Percentiles rank a stretch among this genome's conserved stretches.
Conservation (phyloP, 2,113 vertebrate species). For the Serilophus lunatus region DNA sequence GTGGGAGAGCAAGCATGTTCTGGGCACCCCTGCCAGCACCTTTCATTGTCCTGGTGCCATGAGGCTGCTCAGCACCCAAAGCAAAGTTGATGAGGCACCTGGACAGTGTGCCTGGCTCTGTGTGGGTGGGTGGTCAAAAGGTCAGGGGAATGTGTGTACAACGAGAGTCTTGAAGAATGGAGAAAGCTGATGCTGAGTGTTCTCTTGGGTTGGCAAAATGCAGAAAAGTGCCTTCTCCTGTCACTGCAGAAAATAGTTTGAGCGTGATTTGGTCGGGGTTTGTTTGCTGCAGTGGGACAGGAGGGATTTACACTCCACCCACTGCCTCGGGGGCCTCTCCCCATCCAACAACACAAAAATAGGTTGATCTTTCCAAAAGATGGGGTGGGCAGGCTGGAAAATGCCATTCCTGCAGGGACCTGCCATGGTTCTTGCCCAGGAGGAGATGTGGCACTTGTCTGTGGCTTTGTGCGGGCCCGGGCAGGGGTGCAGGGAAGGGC, state of each 20-base stretch:
- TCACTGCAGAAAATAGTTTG: constrained; percentile 18
- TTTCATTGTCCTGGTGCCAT: background rate
- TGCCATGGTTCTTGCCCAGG: background rate
- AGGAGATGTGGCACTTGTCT: background rate
- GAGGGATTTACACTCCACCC: constrained; percentile 29
- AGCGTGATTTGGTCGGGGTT: constrained; percentile 22
- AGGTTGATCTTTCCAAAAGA: constrained; percentile 20
- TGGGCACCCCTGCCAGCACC: background rate
- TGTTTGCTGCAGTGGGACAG: constrained; percentile 29
- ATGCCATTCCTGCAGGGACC: background rate
- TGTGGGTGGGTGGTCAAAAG: background rate
- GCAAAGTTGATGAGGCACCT: background rate
- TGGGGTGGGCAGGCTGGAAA: background rate
- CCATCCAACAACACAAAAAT: background rate
- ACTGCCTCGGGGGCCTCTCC: background rate
- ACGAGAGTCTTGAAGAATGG: background rate
- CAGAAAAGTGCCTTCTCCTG: background rate
- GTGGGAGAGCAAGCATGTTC: background rate
- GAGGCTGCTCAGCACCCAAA: background rate
- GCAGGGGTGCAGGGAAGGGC: background rate
- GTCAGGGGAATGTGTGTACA: background rate
- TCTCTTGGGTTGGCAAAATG: background rate
- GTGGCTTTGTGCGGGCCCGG: background rate
- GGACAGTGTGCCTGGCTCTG: background rate
- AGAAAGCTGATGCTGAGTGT: background rate